These are phyloP conservation scores for Crenuchus spilurus DNA, from an alignment of 2,797 vertebrate species.

Conservation along the genomic window DNA sequence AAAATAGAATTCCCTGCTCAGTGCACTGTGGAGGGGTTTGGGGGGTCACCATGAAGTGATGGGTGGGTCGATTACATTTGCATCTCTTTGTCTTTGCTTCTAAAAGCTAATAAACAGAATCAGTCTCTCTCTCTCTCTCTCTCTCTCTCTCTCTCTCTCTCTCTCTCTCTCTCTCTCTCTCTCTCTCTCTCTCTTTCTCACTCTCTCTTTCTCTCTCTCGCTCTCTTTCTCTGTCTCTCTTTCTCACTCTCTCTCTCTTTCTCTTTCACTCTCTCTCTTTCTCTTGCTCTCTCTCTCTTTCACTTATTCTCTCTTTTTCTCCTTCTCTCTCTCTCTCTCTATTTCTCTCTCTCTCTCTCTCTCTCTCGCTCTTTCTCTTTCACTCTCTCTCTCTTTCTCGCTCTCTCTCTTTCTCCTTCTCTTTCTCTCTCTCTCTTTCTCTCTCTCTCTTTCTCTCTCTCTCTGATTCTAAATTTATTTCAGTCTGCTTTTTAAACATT, in stretches of 20 bases:
- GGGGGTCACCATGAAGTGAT: no score
- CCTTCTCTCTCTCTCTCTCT: neutral
- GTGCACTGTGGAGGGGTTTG: no score
- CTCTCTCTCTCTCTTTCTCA: neutral
- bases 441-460: neutral
- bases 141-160: neutral
- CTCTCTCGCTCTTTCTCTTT: neutral
- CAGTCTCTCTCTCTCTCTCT: neutral
- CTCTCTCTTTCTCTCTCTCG: neutral
- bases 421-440: neutral
- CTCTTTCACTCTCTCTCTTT: neutral
- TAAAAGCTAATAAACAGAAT: neutral
- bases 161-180: neutral
- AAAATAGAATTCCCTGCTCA: no score
- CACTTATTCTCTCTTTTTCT: neutral
- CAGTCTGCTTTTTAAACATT: neutral
- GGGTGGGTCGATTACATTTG: no score
- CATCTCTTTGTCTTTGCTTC: neutral
- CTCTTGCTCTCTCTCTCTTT: neutral
- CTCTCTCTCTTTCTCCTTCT: neutral
- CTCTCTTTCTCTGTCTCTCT: neutral
- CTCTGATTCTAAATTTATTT: neutral
- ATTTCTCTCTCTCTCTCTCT: neutral
- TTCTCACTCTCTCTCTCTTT: neutral
- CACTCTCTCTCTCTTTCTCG: neutral